Evolutionary conservation across 2,797 vertebrate genomes (phyloP), one percentile per base, ranked within the genome.

Genomic region (Rallus crepitans): DNA sequence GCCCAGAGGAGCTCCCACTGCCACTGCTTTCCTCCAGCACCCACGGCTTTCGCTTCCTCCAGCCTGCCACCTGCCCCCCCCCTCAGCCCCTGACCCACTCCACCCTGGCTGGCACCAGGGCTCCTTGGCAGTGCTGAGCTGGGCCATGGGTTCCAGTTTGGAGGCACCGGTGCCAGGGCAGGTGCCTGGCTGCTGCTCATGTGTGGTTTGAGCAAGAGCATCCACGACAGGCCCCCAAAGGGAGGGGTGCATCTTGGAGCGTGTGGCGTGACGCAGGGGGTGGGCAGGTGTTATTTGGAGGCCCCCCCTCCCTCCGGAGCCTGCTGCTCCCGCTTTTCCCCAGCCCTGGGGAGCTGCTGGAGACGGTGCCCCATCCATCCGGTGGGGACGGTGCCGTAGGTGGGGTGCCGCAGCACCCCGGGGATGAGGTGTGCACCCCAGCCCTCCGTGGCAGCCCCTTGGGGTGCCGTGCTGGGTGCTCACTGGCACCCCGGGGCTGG

Each of bases 381-480:
- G 1, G 11, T 4, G 15, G 60, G 47, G 37, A n/a, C 23, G 56
- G 12, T 64, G 66, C 35, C 47, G 30, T 19, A 18, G 40, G 53
- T 6, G 1, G 0, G 0, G 42, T 77, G 33, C 72, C 5, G 5
- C 42, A 8, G 55, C 30, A 18, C 59, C 21, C 19, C 6, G 56
- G 19, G 24, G 15, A 12, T 27, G 35, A 66, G 68, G 59, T 70
- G 13, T 9, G 3, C 35, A 4, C 10, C 17, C 39, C 53, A 48
- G 39, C 48, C 24, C 15, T 42, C n/a, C 42, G 63, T 73, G 47
- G 53, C 39, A 42, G 25, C 57, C 56, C 33, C 31, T 33, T 6
- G 24, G 66, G 14, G 13, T 57, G 24, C 53, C n/a, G 5, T 11
- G n/a, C 8, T 2, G 18, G 42, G 73, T 0, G 11, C 53, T 92